phyloP scores from a whole-genome alignment of 2,888 invertebrate species.

The Lucinisca nassula region DNA sequence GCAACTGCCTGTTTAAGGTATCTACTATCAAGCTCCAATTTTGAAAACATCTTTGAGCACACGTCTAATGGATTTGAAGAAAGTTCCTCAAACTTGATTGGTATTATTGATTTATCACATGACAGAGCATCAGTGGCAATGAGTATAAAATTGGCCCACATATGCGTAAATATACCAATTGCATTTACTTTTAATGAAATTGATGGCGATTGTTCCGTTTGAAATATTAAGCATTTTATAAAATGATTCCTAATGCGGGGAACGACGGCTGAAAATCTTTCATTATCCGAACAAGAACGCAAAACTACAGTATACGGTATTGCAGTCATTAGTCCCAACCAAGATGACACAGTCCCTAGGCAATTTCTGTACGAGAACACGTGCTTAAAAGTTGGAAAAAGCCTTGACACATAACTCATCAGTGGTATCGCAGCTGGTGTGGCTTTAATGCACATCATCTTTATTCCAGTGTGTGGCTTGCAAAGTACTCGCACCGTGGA shows the following conservation, averaged over 20 bases:
- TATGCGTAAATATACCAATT: not conserved
- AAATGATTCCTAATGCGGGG: not conserved
- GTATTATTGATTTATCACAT: not conserved
- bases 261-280: not conserved
- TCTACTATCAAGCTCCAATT: not conserved
- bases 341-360: not conserved
- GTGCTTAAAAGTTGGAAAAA: not conserved
- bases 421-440: not conserved
- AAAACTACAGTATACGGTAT: not conserved
- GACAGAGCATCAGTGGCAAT: not conserved
- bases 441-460: not conserved
- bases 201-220: not conserved
- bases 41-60: not conserved
- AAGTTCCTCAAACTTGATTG: not conserved
- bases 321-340: not conserved
- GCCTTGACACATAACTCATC: not conserved
- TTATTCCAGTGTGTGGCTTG: not conserved
- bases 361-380: not conserved
- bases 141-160: not conserved
- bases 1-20: not conserved
- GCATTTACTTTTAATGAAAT: not conserved
- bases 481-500: not conserved
- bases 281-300: not conserved
- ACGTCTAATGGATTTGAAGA: not conserved
- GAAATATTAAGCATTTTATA: not conserved